Percentiles rank a stretch among this genome's conserved stretches.
Evolutionary conservation across 1,140 invertebrate genomes (phyloP).

Genomic region (Macrostomum lignano): DNA sequence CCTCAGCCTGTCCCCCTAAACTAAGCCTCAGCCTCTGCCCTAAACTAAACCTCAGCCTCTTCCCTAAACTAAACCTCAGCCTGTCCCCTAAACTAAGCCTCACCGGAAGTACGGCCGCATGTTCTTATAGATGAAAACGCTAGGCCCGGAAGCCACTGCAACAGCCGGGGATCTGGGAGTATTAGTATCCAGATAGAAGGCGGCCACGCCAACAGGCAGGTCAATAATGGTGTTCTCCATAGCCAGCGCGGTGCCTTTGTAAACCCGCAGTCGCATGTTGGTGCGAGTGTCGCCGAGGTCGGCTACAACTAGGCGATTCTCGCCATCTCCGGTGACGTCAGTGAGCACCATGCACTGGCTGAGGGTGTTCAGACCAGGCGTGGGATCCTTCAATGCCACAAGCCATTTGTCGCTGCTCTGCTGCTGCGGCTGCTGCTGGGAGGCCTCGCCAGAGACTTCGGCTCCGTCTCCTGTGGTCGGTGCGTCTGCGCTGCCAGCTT

Average conservation of each 20-base stretch:
- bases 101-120: slow-evolving; percentile 60
- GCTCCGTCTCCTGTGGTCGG: too few relatives aligned
- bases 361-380: slow-evolving; percentile 40
- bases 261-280: slow-evolving; percentile 34
- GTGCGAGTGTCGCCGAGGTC: slow-evolving; percentile 34
- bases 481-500: too few relatives aligned
- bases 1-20: too few relatives aligned
- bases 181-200: slow-evolving; percentile 51
- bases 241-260: slow-evolving; percentile 40
- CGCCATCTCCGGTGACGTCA: slow-evolving; percentile 48
- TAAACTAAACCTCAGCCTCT: too few relatives aligned
- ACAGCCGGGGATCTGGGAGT: slow-evolving; percentile 47
- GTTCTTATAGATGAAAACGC: slow-evolving; percentile 57
- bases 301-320: slow-evolving; percentile 44
- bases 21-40: too few relatives aligned
- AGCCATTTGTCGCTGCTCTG: slow-evolving; percentile 38
- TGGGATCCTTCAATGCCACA: slow-evolving; percentile 42
- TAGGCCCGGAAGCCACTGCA: slow-evolving; percentile 48
- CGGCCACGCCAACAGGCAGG: slow-evolving; percentile 47
- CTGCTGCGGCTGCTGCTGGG: too few relatives aligned
- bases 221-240: slow-evolving; percentile 51
- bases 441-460: too few relatives aligned
- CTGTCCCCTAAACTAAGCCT: background rate
- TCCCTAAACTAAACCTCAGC: too few relatives aligned
- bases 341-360: slow-evolving; percentile 41